Evolutionary conservation across 2,113 vertebrate genomes (phyloP).

Genomic region (Symphodus melops): DNA sequence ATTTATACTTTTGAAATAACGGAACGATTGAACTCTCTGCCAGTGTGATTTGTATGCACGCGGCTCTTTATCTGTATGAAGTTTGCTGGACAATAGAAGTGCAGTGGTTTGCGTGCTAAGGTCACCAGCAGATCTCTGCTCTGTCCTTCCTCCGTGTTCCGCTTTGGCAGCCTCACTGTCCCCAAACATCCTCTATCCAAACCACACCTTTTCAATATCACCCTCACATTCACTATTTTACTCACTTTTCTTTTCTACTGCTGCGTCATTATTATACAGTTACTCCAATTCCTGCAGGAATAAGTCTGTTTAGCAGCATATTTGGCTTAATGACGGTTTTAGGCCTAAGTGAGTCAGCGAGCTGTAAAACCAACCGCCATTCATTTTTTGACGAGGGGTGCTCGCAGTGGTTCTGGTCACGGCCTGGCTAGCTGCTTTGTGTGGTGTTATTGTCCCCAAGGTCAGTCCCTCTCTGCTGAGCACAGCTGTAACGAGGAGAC

Average conservation of each 20-base stretch:
- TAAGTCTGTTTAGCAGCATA: constrained; percentile 59
- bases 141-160: constrained; percentile 78
- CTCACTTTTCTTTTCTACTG: constrained; percentile 46
- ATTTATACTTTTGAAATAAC: constrained; percentile 52
- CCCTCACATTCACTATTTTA: constrained; percentile 14
- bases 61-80: constrained; percentile 68
- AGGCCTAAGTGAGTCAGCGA: constrained; percentile 54
- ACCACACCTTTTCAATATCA: constrained; percentile 61
- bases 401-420: constrained; percentile 54
- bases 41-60: constrained; percentile 49
- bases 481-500: constrained; percentile 68
- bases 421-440: constrained; percentile 59
- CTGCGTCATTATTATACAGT: constrained; percentile 20
- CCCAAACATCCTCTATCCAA: constrained; percentile 78
- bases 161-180: constrained; percentile 71
- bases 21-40: constrained; percentile 49
- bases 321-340: constrained; percentile 47
- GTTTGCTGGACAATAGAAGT: constrained; percentile 67
- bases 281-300: constrained; percentile 22
- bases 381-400: constrained; percentile 38
- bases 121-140: constrained; percentile 70
- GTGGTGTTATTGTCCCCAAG: constrained; percentile 72
- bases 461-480: constrained; percentile 53
- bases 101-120: constrained; percentile 79
- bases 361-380: constrained; percentile 52